Evolutionary conservation across 2,113 vertebrate genomes (phyloP).

Genomic region (Chaetura pelagica): DNA sequence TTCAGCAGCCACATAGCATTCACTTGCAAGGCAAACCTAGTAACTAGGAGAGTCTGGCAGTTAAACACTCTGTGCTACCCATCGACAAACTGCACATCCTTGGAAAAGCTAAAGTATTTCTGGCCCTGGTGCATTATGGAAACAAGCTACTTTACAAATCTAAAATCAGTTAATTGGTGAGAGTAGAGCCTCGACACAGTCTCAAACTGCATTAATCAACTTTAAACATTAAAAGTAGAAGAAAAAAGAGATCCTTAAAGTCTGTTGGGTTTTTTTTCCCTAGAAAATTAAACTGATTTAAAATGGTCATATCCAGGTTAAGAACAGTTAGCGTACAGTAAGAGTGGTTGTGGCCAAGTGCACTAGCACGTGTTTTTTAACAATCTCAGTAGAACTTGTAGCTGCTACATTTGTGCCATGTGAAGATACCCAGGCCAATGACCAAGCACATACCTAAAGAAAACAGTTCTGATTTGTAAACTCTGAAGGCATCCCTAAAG

Average conservation of each 20-base stretch:
- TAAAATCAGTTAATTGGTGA: neutral
- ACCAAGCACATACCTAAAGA: neutral
- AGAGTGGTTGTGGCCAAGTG: neutral
- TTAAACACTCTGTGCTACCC: fast-evolving
- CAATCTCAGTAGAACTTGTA: neutral
- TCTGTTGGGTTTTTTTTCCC: neutral
- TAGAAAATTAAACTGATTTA: neutral
- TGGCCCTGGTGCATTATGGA: neutral
- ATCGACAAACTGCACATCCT: neutral
- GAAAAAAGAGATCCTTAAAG: neutral
- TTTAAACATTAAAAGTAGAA: neutral
- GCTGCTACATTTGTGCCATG: neutral
- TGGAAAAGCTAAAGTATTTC: neutral
- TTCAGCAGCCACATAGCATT: neutral
- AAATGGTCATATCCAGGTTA: neutral
- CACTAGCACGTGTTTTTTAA: neutral
- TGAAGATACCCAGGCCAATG: neutral
- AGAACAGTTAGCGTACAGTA: neutral
- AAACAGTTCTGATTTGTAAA: neutral
- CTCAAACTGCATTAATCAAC: neutral
- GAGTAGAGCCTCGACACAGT: neutral
- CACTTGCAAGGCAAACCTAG: neutral
- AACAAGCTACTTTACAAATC: neutral
- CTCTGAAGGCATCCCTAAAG: neutral
- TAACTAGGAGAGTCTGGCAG: neutral